Conservation (phyloP, 2,113 vertebrate species). For the Urocynchramus pylzowi region DNA sequence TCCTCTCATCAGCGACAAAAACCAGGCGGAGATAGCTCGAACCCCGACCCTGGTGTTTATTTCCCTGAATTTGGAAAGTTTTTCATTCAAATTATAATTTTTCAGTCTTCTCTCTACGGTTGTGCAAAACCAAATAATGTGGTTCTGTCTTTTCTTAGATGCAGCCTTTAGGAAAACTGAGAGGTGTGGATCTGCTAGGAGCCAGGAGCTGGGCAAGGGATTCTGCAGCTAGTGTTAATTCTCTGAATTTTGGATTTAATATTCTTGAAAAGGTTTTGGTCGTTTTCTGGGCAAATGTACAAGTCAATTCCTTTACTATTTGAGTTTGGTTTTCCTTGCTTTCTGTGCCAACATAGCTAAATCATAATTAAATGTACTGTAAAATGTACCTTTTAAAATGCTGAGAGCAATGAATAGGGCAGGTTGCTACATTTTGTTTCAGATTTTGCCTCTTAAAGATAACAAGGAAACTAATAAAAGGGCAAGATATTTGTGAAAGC, state of each 20-base stretch:
- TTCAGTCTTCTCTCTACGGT: neutral
- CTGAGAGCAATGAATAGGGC: neutral
- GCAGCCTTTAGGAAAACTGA: neutral
- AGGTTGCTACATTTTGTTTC: neutral
- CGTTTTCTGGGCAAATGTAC: neutral
- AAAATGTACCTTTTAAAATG: neutral
- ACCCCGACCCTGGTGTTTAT: neutral
- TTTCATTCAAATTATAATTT: neutral
- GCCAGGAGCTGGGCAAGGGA: neutral
- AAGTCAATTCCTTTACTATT: neutral
- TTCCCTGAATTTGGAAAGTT: neutral
- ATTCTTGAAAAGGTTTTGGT: neutral
- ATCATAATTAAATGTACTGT: neutral
- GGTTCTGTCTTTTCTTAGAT: neutral
- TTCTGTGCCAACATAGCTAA: neutral
- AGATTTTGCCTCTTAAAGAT: neutral
- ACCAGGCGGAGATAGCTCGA: neutral
- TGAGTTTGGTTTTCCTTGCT: neutral
- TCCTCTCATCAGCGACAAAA: neutral
- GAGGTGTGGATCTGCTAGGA: neutral
- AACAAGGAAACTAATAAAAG: neutral
- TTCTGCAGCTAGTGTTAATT: neutral
- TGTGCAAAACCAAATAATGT: neutral
- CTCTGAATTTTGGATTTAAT: neutral
- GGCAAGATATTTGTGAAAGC: neutral